Evolutionary conservation across 2,888 invertebrate genomes (phyloP).

Genomic region (Pherbina coryleti): DNA sequence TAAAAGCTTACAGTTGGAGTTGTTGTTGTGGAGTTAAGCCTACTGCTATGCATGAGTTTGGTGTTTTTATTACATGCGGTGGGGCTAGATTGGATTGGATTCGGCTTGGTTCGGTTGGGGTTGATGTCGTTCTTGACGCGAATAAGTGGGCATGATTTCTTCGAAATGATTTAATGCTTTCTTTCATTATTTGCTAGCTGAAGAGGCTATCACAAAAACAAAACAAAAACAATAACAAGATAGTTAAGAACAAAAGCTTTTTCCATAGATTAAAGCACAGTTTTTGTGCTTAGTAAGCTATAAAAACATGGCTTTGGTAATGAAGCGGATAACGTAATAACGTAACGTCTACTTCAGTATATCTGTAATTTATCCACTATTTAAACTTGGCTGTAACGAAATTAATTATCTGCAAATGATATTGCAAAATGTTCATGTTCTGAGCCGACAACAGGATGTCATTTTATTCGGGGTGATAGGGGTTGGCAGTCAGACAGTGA

Average conservation of each 20-base stretch:
- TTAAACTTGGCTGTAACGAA: conserved; percentile 4
- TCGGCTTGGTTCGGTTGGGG: not conserved
- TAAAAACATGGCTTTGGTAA: too few relatives aligned
- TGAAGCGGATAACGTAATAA: too few relatives aligned
- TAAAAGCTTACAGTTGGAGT: not conserved
- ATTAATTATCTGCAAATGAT: conserved; percentile 7
- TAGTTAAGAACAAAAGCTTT: not conserved
- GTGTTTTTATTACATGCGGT: not conserved
- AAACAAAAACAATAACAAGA: not conserved
- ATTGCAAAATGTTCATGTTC: not conserved
- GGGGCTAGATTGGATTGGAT: not conserved
- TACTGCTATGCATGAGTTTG: not conserved
- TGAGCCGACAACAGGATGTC: not conserved
- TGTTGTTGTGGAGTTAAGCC: too few relatives aligned
- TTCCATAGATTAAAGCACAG: too few relatives aligned
- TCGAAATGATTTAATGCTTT: not conserved
- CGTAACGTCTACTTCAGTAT: too few relatives aligned
- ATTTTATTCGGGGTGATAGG: not conserved
- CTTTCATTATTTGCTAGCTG: not conserved
- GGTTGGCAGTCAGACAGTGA: not conserved
- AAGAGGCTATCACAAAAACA: not conserved
- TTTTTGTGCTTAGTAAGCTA: too few relatives aligned
- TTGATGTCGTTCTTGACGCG: not conserved
- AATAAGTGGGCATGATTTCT: conserved; percentile 13
- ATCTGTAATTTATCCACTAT: too few relatives aligned